A percentile compares a stretch with the other conserved stretches of the same genome.
phyloP scores from a whole-genome alignment of 2,113 vertebrate genomes.

The Gallinago paraguaiae region DNA sequence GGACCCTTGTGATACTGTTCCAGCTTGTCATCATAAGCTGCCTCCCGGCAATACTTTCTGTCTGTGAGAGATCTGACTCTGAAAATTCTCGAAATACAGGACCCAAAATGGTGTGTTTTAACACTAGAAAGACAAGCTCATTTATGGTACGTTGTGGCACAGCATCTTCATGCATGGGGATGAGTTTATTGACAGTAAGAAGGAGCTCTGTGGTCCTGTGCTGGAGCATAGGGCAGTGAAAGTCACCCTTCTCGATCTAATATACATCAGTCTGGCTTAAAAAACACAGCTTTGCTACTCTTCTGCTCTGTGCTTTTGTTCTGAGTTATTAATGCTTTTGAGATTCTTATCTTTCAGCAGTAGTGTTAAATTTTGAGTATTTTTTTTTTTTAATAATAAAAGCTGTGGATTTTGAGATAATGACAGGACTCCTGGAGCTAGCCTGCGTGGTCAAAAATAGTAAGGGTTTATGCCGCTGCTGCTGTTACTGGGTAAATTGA shows the following conservation, averaged over 20 bases:
- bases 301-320: not conserved
- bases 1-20: not conserved
- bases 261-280: not conserved
- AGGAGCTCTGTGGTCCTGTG: accelerated
- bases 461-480: not conserved
- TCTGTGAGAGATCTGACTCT: not conserved
- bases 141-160: accelerated
- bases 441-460: not conserved
- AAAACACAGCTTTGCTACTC: not conserved
- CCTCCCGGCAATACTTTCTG: not conserved
- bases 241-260: not conserved
- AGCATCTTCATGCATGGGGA: not conserved
- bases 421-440: not conserved
- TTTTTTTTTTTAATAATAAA: not conserved
- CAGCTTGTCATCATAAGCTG: not conserved
- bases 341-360: not conserved
- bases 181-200: not conserved
- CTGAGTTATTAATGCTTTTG: not conserved
- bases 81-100: not conserved
- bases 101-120: not conserved
- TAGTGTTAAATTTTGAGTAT: not conserved
- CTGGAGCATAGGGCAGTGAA: not conserved
- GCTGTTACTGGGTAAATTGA: not conserved
- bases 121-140: not conserved
- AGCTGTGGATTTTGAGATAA: not conserved